Evolutionary conservation across 2,113 vertebrate species (phyloP), one percentile per base, ranked within the genome.

Genomic region (Romanogobio albipinnatus): DNA sequence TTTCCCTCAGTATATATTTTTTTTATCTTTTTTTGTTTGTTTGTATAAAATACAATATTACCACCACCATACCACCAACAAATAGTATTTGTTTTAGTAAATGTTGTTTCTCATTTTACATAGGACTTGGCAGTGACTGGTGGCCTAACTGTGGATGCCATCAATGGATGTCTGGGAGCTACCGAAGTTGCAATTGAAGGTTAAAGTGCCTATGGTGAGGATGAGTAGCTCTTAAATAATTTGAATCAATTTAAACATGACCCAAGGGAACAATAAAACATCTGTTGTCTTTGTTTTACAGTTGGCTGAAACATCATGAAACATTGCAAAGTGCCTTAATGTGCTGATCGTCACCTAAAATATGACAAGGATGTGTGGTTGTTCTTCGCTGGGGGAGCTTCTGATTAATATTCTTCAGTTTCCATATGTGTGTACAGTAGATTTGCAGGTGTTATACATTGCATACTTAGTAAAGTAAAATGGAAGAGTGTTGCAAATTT

Each of bases 101-200:
- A 62, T 43, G 39, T 15, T 47, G 39, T 66, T 74, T 74, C 17
- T 58, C 24, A 45, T n/a, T n/a, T 59, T 73, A 62, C 6, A n/a
- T 49, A 66, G 58, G 59, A 64, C 22, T 84, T 53, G 29, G 71
- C 85, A 64, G 58, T 51, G 29, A 53, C 61, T 43, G 29, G 17
- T 51, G 10, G 73, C 66, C 66, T 68, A n/a, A 43, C 58, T 76
- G 24, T 53, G 66, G 82, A 61, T 3, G 29, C 22, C 24, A 49
- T 75, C 22, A 84, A 78, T 61, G 82, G 76, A 84, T 83, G 77
- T 73, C 29, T 56, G 64, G 61, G 43, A 53, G 29, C 51, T 43
- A 39, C 76, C 3, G 68, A 84, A 73, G 75, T 87, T 64, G 24
- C 56, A 47, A 86, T 80, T 59, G 81, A 86, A 70, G 43, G 85